Base-by-base conservation (phyloP, 1,140 invertebrate species). In the Muscidifurax raptorellus region DNA sequence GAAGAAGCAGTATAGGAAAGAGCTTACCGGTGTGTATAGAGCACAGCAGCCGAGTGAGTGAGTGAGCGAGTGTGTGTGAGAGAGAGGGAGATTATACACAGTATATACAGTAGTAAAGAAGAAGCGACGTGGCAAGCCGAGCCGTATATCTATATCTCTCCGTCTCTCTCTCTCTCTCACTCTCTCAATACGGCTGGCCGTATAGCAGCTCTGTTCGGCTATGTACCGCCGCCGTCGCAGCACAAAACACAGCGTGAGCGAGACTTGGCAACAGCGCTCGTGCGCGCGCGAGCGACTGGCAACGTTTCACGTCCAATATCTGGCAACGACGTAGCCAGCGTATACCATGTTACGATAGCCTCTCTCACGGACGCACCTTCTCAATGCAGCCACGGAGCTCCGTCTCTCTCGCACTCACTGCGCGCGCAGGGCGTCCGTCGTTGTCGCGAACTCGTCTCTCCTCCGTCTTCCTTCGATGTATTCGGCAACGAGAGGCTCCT, bases 41-140 rank as follows among this genome's bases (percentile, higher is more conserved):
- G 81, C 52, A 81, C 71, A 81, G 71, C 30, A 75, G 15, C 64
- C 76, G 74, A 81, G 79, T 44, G 67, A 87, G 80, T 52, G 77
- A 75, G 66, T 81, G 36, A 75, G 79, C 36, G 67, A 87, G 80
- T 52, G 77, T 71, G 66, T 81, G 36, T 71, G 86, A 81, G 84
- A 75, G 81, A 84, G 84, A 86, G 81, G 71, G 78, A 78, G 82
- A 78, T 67, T 67, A 22, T 10, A 28, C n/a, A 13, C 36, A 40
- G 36, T 40, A 12, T n/a, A 13, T 1, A 10, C 13, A 25, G 74
- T 27, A 7, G 40, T n/a, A n/a, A 25, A 47, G 36, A 25, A 4
- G 15, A 27, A n/a, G 47, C 27, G 47, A 88, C 88, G 86, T 87
- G 88, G 87, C 89, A 89, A 88, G 36, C 88, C 81, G 10, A 10